Conservation (phyloP, 2,113 vertebrate species). For the Leptosomus discolor region DNA sequence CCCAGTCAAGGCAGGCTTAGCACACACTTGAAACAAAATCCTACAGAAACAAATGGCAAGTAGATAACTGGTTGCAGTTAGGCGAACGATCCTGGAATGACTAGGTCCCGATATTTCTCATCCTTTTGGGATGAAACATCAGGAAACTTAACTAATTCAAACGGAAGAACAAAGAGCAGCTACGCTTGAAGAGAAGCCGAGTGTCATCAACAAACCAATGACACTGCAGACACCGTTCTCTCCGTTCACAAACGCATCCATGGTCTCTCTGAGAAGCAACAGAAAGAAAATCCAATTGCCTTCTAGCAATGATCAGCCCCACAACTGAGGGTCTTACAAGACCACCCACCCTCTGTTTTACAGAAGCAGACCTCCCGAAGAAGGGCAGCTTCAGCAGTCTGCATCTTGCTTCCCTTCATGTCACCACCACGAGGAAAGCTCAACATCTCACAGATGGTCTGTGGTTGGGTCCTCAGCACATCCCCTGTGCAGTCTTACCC, state of each 20-base stretch:
- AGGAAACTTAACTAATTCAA: not conserved
- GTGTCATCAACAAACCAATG: accelerated
- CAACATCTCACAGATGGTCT: not conserved
- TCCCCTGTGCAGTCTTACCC: not conserved
- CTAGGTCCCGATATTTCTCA: not conserved
- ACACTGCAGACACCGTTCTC: not conserved
- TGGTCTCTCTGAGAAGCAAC: not conserved
- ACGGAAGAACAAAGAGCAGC: not conserved
- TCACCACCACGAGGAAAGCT: not conserved
- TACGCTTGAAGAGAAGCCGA: not conserved
- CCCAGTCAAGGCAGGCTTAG: not conserved
- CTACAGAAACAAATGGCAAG: not conserved
- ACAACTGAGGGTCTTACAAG: not conserved
- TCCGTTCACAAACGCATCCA: no score
- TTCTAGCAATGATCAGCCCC: not conserved
- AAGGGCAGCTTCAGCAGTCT: not conserved
- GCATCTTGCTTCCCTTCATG: not conserved
- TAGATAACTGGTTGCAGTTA: not conserved
- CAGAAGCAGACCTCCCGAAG: not conserved
- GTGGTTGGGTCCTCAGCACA: not conserved
- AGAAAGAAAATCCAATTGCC: not conserved
- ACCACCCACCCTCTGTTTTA: not conserved
- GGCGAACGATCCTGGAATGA: not conserved
- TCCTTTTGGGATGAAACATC: not conserved
- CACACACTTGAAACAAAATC: not conserved